These are phyloP conservation scores for Halictus ligatus DNA, from an alignment of 2,888 invertebrate species.

Conservation along the genomic window DNA sequence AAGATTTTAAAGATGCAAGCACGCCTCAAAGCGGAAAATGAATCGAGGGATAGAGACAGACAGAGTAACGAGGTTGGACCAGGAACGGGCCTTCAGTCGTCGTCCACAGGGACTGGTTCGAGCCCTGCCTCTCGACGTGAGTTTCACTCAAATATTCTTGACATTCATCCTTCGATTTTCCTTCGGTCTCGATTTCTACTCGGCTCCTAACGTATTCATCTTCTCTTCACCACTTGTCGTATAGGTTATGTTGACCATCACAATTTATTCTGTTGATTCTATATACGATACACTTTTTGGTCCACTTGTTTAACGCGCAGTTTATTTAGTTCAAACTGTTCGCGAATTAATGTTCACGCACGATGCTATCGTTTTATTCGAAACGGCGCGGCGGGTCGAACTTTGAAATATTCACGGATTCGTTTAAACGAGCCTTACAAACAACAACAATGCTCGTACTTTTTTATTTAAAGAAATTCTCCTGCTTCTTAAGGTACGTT, in stretches of 20 bases:
- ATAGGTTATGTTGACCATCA: slow-evolving; percentile 75
- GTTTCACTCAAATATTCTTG: slow-evolving; percentile 71
- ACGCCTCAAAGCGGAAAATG: slow-evolving; percentile 90
- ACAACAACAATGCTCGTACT: slow-evolving; percentile 46
- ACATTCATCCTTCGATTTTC: slow-evolving; percentile 13
- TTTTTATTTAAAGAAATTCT: not conserved
- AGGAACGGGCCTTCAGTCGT: slow-evolving; percentile 83
- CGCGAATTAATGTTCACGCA: not conserved
- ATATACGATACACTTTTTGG: slow-evolving; percentile 48
- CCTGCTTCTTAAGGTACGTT: not conserved
- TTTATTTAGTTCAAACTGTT: slow-evolving; percentile 36
- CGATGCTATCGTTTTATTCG: not conserved
- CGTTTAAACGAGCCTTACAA: slow-evolving; percentile 41
- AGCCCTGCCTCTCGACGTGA: slow-evolving; percentile 85
- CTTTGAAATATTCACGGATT: slow-evolving; percentile 19
- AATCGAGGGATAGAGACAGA: slow-evolving; percentile 87
- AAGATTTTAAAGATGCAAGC: slow-evolving; percentile 94
- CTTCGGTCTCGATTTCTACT: not conserved
- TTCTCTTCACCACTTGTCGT: slow-evolving; percentile 31
- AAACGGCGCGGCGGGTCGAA: not conserved
- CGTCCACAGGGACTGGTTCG: slow-evolving; percentile 81
- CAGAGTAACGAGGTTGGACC: slow-evolving; percentile 84
- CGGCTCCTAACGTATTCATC: slow-evolving; percentile 18
- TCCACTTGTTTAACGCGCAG: slow-evolving; percentile 54
- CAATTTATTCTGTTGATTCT: slow-evolving; percentile 58